A percentile compares a stretch with the other conserved stretches of the same genome.
Evolutionary conservation across 2,113 vertebrate species (phyloP).

Genomic region (Cacatua alba): DNA sequence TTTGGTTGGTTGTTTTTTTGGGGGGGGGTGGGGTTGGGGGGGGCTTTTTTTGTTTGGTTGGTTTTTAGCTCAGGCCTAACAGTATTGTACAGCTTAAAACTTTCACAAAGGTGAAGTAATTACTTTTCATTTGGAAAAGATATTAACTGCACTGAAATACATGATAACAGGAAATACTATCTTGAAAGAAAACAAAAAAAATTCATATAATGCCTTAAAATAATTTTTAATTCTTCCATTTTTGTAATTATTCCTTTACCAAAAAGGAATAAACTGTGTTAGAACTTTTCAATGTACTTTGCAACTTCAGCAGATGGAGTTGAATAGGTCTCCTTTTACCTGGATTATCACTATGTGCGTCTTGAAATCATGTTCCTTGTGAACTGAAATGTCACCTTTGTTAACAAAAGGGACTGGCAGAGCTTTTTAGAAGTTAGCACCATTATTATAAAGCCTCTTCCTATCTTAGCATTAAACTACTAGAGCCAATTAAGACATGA

Average conservation of each 20-base stretch:
- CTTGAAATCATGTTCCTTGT: constrained; percentile 16
- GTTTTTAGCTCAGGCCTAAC: not conserved
- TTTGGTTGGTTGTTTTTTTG: not conserved
- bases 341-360: not conserved
- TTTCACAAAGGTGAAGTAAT: not conserved
- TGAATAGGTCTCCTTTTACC: not conserved
- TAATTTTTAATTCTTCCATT: not conserved
- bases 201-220: not conserved
- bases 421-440: not conserved
- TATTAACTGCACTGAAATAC: not conserved
- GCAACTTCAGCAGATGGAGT: not conserved
- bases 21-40: no score
- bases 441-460: not conserved
- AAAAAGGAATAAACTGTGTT: not conserved
- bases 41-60: not conserved
- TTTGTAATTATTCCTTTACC: not conserved
- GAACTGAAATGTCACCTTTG: constrained; percentile 7
- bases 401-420: constrained; percentile 3
- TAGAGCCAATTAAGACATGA: not conserved
- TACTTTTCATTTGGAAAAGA: not conserved
- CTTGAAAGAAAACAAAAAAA: not conserved
- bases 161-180: not conserved
- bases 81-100: not conserved
- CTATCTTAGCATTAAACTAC: not conserved
- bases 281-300: not conserved